Percentiles rank a stretch among this genome's conserved stretches.
phyloP scores from a whole-genome alignment of 1,140 invertebrate species.

The Arion vulgaris region DNA sequence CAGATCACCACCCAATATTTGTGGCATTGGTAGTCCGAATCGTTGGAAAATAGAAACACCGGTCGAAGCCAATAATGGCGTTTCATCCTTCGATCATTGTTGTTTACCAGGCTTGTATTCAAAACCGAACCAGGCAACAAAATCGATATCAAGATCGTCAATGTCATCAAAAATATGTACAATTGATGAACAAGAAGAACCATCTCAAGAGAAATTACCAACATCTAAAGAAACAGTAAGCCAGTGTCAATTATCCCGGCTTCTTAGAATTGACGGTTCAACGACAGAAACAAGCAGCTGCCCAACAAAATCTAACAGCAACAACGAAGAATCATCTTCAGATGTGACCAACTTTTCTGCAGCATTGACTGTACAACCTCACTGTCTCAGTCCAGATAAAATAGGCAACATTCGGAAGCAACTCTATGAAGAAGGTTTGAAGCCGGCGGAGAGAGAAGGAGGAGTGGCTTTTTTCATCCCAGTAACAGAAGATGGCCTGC shows the following conservation, averaged over 20 bases:
- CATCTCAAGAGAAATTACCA: background rate
- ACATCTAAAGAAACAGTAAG: background rate
- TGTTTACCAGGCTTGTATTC: background rate
- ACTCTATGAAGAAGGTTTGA: conserved; percentile 28
- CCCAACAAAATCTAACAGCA: background rate
- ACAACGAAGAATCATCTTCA: background rate
- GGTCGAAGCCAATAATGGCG: background rate
- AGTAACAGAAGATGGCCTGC: conserved; percentile 17
- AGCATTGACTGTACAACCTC: background rate
- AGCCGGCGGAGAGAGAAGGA: conserved; percentile 20
- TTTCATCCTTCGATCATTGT: background rate
- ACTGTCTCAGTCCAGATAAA: conserved; percentile 1
- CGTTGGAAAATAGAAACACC: background rate
- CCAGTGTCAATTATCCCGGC: background rate
- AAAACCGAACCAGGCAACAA: background rate
- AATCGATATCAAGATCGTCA: background rate
- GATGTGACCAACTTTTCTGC: background rate
- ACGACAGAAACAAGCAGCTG: background rate
- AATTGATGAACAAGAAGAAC: background rate
- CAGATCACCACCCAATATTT: background rate
- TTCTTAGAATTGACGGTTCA: background rate
- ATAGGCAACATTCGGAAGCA: conserved; percentile 22
- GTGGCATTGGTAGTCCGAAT: background rate
- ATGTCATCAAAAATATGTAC: background rate
- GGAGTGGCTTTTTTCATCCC: conserved; percentile 33